Conservation (phyloP, 2,888 invertebrate genomes). For the Scotopteryx bipunctaria region DNA sequence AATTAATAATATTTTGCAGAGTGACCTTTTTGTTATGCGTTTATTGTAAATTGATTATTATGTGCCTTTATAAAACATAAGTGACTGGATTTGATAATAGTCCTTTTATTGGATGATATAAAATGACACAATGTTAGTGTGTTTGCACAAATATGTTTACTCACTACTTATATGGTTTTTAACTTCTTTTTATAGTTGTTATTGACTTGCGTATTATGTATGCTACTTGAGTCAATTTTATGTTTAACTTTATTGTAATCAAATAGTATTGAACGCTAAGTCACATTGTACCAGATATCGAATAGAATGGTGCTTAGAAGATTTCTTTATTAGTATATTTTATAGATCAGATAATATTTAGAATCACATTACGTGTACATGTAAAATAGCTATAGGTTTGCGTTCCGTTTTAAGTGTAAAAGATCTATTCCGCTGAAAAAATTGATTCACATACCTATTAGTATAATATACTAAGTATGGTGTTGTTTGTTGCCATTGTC, state of each 20-base stretch:
- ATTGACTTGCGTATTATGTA: conserved; percentile 63
- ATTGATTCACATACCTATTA: conserved; percentile 52
- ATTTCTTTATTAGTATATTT: conserved; percentile 72
- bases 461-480: conserved; percentile 45
- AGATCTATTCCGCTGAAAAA: conserved; percentile 42
- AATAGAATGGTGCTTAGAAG: conserved; percentile 83
- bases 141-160: conserved; percentile 76
- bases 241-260: conserved; percentile 69
- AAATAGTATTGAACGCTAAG: conserved; percentile 77
- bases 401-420: conserved; percentile 49
- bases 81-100: conserved; percentile 77
- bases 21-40: conserved; percentile 57
- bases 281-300: conserved; percentile 77
- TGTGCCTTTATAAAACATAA: conserved; percentile 76
- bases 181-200: conserved; percentile 63
- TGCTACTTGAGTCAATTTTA: conserved; percentile 71
- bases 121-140: conserved; percentile 68
- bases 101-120: conserved; percentile 60
- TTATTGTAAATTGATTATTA: conserved; percentile 77
- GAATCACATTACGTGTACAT: conserved; percentile 55
- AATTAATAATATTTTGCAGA: conserved; percentile 60
- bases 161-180: conserved; percentile 62
- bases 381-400: conserved; percentile 54
- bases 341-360: conserved; percentile 61
- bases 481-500: conserved; percentile 53